These are phyloP conservation scores for Entosphenus tridentatus DNA, from an alignment of 2,113 vertebrate genomes.

Conservation along the genomic window DNA sequence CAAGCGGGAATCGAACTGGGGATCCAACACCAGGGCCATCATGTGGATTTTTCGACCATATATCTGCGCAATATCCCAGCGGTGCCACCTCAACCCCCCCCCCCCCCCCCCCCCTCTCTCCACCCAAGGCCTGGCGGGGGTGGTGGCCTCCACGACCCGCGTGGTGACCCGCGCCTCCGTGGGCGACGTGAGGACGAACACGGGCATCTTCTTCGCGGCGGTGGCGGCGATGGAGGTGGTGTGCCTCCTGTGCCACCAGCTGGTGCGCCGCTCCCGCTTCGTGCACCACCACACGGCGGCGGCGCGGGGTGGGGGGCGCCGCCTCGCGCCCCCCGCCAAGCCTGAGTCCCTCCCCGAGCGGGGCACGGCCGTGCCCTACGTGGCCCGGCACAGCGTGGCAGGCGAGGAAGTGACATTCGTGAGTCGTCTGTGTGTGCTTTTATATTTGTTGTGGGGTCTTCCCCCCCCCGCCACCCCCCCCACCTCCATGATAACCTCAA, in stretches of 20 bases:
- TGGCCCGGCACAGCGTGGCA: conserved; percentile 60
- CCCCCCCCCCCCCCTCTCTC: not conserved
- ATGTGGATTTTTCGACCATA: no score
- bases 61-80: no score
- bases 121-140: conserved; percentile 58
- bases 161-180: conserved; percentile 93
- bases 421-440: conserved; percentile 20
- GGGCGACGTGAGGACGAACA: conserved; percentile 52
- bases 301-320: conserved; percentile 19
- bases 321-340: not conserved
- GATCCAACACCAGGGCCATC: no score
- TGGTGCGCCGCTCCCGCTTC: conserved; percentile 57
- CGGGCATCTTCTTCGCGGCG: conserved; percentile 84
- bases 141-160: conserved; percentile 78
- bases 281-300: conserved; percentile 48
- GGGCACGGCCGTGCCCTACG: conserved; percentile 29
- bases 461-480: no score
- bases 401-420: conserved; percentile 66
- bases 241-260: conserved; percentile 66
- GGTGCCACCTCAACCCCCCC: not conserved
- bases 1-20: no score
- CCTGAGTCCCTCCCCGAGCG: conserved; percentile 14
- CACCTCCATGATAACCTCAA: no score
- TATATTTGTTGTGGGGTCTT: no score
- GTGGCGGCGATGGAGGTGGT: conserved; percentile 70